Evolutionary conservation across 2,888 invertebrate genomes (phyloP), one percentile per base, ranked within the genome.

Genomic region (Bombylius discolor): DNA sequence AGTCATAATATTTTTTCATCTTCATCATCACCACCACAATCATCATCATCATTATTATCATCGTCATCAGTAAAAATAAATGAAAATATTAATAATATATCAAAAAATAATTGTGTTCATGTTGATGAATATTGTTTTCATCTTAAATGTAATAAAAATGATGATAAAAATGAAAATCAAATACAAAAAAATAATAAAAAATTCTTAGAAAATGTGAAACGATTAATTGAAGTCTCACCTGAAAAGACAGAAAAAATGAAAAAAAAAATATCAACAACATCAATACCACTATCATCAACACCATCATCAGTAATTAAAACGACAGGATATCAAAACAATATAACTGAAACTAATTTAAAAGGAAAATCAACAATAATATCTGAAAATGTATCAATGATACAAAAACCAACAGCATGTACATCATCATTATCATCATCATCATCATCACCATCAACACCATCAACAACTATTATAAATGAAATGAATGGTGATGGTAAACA

Each of bases 41-140:
- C 23, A 23, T 3, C 23, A 23, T 3, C 1, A 23, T 23, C 23
- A 23, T 23, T 3, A 23, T 23, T 3, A 23, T 23, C 23, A 23
- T 23, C 23, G 23, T 23, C 23, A 45, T 36, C 45, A 49, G 45
- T 34, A 34, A 34, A 55, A 45, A 49, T 45, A 55, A 55, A 50
- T 55, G 54, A 50, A 33, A 42, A 50, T 46, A 49, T 50, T 50
- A 54, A 54, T 54, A 49, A 45, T 54, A 33, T 36, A 49, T 49
- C 49, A 49, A 50, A 50, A 8, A 39, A 12, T 11, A 12, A 8
- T 23, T 23, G 23, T 23, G 4, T 36, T 36, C 36, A 36, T 36
- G 36, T 8, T 36, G 36, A 36, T 36, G 36, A 36, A 8, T 36
- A 36, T 36, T 36, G 9, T 36, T 9, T 6, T 36, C 36, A 36